Conservation (phyloP, 2,113 vertebrate genomes). For the Sturnira hondurensis region DNA sequence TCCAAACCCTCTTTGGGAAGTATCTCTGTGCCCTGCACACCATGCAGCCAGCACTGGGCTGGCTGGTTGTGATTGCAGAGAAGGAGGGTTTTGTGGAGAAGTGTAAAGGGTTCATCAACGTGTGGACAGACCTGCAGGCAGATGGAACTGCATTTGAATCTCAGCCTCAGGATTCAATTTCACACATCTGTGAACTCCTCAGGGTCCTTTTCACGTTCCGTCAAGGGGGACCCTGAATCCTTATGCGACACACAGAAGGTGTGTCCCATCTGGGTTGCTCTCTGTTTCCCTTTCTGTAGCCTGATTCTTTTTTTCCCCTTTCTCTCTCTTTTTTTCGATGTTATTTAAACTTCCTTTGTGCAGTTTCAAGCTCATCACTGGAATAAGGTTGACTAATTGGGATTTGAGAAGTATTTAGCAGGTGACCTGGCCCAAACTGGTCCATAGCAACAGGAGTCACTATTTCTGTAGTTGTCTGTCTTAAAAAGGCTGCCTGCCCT, state of each 20-base stretch:
- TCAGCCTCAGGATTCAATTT: not conserved
- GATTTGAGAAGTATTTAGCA: not conserved
- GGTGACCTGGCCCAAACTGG: not conserved
- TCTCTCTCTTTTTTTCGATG: not conserved
- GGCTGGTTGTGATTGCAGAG: not conserved
- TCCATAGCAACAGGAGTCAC: too few species aligned
- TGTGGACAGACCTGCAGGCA: not conserved
- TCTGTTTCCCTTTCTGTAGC: not conserved
- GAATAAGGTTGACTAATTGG: not conserved
- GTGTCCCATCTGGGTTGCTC: rapidly evolving
- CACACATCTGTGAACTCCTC: not conserved
- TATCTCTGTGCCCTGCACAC: rapidly evolving
- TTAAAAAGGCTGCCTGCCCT: not conserved
- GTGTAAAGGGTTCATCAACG: not conserved
- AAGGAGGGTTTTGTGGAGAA: not conserved
- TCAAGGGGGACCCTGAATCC: not conserved
- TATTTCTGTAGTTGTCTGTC: not conserved
- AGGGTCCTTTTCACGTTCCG: not conserved
- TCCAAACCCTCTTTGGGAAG: not conserved
- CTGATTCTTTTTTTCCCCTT: not conserved
- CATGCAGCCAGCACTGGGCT: not conserved
- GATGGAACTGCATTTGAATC: not conserved
- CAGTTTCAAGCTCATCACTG: not conserved
- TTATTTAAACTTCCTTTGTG: not conserved
- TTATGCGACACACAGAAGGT: rapidly evolving